A percentile compares a stretch with the other conserved stretches of the same genome.
Conservation (phyloP, 2,797 vertebrate species). For the Dipus sagitta region DNA sequence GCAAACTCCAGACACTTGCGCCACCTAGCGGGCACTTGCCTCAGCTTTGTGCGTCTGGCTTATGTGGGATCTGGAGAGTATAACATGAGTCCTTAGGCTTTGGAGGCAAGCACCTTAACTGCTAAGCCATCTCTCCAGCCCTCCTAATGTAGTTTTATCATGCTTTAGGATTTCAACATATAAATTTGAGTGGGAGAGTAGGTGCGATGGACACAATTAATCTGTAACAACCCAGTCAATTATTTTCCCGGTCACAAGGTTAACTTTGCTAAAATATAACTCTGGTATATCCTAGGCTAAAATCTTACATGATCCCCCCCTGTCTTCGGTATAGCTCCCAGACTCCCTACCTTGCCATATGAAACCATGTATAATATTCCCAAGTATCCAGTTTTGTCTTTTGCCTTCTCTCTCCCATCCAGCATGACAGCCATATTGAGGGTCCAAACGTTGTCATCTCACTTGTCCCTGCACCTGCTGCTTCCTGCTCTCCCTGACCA, state of each 20-base stretch:
- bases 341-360: neutral
- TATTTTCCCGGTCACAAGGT: neutral
- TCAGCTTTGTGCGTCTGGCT: no score
- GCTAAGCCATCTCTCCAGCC: no score
- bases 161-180: neutral
- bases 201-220: no score
- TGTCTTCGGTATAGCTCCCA: neutral
- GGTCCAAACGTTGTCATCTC: neutral
- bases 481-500: neutral
- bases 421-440: neutral
- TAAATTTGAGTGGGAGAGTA: neutral
- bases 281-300: neutral
- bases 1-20: no score
- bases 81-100: no score
- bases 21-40: no score
- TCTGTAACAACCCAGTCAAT: no score
- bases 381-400: neutral
- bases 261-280: neutral
- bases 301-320: neutral
- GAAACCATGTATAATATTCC: neutral
- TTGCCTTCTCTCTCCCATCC: no score
- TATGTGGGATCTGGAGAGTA: no score
- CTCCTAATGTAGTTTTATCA: neutral
- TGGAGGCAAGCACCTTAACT: no score
- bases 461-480: neutral